Evolutionary conservation across 2,888 invertebrate species (phyloP).

Genomic region (Entomobrya multifasciata): DNA sequence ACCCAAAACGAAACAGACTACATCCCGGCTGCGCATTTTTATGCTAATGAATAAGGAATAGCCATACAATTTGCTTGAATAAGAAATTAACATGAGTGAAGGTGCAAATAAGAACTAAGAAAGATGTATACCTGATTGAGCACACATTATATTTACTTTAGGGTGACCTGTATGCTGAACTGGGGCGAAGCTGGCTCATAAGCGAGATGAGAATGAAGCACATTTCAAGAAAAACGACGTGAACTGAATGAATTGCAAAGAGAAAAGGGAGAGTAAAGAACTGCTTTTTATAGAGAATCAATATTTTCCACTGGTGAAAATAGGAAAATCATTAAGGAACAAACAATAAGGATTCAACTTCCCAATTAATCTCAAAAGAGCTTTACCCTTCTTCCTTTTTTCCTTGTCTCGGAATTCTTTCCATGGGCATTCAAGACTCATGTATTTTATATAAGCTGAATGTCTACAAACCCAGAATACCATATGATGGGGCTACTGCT

Average conservation of each 20-base stretch:
- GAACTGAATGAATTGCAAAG: background rate
- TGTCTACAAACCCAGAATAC: constrained; percentile 17
- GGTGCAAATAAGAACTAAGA: background rate
- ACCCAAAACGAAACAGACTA: too few species aligned
- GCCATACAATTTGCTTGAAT: background rate
- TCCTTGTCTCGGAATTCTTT: too few species aligned
- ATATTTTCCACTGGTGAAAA: constrained; percentile 66
- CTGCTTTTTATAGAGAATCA: constrained; percentile 59
- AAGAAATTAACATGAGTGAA: constrained; percentile 14
- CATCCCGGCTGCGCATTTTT: too few species aligned
- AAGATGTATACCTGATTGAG: background rate
- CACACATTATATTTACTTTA: constrained; percentile 1
- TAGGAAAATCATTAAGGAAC: constrained; percentile 68
- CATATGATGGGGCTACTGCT: background rate
- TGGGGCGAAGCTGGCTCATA: background rate
- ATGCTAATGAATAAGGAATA: too few species aligned
- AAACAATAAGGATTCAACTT: constrained; percentile 66
- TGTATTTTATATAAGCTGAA: constrained; percentile 49
- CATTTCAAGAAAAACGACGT: too few species aligned
- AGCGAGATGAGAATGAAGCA: too few species aligned
- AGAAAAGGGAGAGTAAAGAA: constrained; percentile 30
- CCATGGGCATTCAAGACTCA: too few species aligned
- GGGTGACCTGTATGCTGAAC: background rate
- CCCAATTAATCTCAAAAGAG: constrained; percentile 65
- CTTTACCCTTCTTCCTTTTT: constrained; percentile 26